Conservation (phyloP, 2,888 invertebrate species). For the Pecten maximus region DNA sequence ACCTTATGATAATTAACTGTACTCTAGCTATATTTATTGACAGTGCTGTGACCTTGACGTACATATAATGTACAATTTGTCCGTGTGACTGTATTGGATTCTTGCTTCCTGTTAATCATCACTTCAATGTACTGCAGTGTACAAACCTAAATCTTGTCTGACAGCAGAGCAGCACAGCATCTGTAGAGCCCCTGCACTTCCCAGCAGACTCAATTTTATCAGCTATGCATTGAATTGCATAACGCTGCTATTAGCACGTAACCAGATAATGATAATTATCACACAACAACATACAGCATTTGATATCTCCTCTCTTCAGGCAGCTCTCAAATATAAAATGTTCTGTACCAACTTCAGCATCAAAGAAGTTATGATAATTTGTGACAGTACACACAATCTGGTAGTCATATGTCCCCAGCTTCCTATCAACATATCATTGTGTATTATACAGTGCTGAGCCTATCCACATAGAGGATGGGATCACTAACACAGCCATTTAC, state of each 20-base stretch:
- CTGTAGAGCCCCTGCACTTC: neutral
- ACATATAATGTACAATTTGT: neutral
- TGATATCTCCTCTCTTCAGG: neutral
- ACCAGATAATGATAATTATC: neutral
- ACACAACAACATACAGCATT: neutral
- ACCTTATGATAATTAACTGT: no score
- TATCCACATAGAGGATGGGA: no score
- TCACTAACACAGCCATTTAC: neutral
- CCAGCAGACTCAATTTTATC: neutral
- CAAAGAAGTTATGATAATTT: neutral
- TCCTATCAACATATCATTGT: neutral
- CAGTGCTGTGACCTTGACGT: neutral
- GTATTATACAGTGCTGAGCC: no score
- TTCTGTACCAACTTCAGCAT: neutral
- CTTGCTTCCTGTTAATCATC: neutral
- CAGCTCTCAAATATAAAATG: neutral
- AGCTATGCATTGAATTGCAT: constrained; percentile 28
- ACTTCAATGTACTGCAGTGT: neutral
- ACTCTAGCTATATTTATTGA: no score
- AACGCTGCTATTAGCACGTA: neutral
- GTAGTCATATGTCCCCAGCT: neutral
- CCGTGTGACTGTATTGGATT: neutral
- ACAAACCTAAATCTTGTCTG: neutral
- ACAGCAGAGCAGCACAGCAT: neutral
- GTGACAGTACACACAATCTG: neutral